phyloP scores from a whole-genome alignment of 1,140 invertebrate species.

The Drosophila pectinifera region DNA sequence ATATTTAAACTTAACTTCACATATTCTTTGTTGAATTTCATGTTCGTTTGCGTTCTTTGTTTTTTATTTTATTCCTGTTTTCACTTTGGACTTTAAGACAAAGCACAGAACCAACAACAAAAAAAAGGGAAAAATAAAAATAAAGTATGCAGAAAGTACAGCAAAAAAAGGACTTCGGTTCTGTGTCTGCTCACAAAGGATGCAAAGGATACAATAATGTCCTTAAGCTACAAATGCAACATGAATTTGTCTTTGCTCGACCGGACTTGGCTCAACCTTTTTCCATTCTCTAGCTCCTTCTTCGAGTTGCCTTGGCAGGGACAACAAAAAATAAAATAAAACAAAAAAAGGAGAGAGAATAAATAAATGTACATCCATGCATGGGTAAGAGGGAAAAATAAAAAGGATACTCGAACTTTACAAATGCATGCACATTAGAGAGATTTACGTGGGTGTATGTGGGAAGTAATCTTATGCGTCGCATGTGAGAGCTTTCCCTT shows the following conservation, averaged over 20 bases:
- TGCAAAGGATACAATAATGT: slow-evolving; percentile 76
- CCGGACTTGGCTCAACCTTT: slow-evolving; percentile 30
- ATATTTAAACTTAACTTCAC: slow-evolving; percentile 27
- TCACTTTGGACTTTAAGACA: slow-evolving; percentile 68
- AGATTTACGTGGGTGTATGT: slow-evolving; percentile 43
- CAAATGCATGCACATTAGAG: slow-evolving; percentile 80
- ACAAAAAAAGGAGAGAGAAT: slow-evolving; percentile 25
- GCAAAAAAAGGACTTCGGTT: slow-evolving; percentile 59
- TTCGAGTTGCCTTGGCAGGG: slow-evolving; percentile 63
- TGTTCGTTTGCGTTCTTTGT: slow-evolving; percentile 35
- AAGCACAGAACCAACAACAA: slow-evolving; percentile 31
- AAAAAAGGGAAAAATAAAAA: slow-evolving; percentile 20
- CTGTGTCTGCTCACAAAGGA: slow-evolving; percentile 68
- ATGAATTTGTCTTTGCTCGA: slow-evolving; percentile 79
- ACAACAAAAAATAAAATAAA: slow-evolving; percentile 14
- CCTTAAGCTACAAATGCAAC: slow-evolving; percentile 82
- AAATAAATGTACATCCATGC: slow-evolving; percentile 33
- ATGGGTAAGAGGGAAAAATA: slow-evolving; percentile 21
- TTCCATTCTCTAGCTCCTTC: slow-evolving; percentile 56
- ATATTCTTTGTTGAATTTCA: slow-evolving; percentile 54
- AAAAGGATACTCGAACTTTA: slow-evolving; percentile 81
- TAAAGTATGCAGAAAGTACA: slow-evolving; percentile 75
- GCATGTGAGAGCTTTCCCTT: slow-evolving; percentile 62
- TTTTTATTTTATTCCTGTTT: slow-evolving; percentile 20
- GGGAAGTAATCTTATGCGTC: slow-evolving; percentile 71